These are phyloP conservation scores for Brotogeris chrysoptera DNA, from an alignment of 2,797 vertebrate species.

Conservation along the genomic window DNA sequence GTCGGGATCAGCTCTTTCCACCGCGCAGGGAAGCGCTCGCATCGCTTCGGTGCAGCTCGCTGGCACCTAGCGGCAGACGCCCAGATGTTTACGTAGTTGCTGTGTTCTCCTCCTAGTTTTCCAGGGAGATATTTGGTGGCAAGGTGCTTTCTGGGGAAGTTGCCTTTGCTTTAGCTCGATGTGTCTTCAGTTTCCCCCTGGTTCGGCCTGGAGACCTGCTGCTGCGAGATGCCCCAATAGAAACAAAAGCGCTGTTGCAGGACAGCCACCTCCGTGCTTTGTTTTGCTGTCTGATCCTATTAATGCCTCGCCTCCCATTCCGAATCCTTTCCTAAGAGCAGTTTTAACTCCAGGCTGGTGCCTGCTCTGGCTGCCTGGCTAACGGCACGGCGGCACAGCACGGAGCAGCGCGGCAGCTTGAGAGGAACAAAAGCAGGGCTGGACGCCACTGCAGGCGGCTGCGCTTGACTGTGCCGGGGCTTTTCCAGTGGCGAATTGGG, in stretches of 20 bases:
- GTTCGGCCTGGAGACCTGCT: not conserved
- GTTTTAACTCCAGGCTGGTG: not conserved
- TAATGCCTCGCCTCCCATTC: not conserved
- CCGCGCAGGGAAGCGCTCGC: not conserved
- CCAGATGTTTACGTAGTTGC: not conserved
- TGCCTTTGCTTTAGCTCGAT: not conserved
- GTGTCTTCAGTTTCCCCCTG: not conserved
- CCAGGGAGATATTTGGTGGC: not conserved
- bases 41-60: not conserved
- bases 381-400: not conserved
- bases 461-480: not conserved
- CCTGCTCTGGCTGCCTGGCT: not conserved
- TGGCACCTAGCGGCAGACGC: not conserved
- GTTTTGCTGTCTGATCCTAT: not conserved
- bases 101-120: not conserved
- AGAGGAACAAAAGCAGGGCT: slow-evolving; percentile 8
- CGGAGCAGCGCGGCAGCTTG: not conserved
- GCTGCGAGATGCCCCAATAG: not conserved
- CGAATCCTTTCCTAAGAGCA: not conserved
- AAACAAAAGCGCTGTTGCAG: not conserved
- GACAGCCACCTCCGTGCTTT: not conserved
- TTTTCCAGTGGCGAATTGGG: not conserved
- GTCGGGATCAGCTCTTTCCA: not conserved
- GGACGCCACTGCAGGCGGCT: not conserved
- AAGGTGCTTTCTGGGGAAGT: not conserved